Base-by-base conservation (phyloP, 2,888 invertebrate species). In the Andrena haemorrhoa region DNA sequence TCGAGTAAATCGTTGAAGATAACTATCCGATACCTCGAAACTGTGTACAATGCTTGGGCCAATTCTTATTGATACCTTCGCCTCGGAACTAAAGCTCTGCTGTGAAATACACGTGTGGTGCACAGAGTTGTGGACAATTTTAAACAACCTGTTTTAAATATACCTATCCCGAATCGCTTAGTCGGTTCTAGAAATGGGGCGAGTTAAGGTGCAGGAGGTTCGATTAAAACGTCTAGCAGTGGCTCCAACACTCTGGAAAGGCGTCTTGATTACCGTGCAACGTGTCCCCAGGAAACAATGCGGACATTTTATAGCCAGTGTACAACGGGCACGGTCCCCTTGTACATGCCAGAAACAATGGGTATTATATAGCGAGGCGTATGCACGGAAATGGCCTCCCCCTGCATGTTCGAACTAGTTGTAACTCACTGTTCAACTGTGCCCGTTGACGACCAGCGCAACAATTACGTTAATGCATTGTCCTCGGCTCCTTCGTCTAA, bases 381-480 rank as follows among this genome's bases (percentile, higher is more conserved):
- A 84, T 82, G 86, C 84, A 86, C 86, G 89, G 87, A 87, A 89
- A 89, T 87, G 86, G 86, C 79, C 76, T 79, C 75, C 69, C 72
- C 56, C 66, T 74, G 89, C 83, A 87, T 84, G 85, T 88, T 89
- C 87, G 79, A 88, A 88, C 88, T 86, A 88, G 89, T 86, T 87
- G 87, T 84, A 86, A 79, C 76, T 79, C 65, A 70, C 61, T 82
- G 86, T 86, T 83, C 84, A 81, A 71, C 74, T 75, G 80, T 76
- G 74, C 80, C 78, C 68, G 80, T 75, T 84, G 87, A 84, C 84
- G 83, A 88, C 85, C 76, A 75, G 79, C 77, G 86, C 87, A 86
- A 89, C 89, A 88, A 88, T 88, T 89, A 89, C 87, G 86, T 84
- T 87, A 89, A 88, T 87, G 89, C 86, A 89, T 89, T 88, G 89